phyloP scores from a whole-genome alignment of 2,797 vertebrate species.

The Hippopotamyrus pictus region DNA sequence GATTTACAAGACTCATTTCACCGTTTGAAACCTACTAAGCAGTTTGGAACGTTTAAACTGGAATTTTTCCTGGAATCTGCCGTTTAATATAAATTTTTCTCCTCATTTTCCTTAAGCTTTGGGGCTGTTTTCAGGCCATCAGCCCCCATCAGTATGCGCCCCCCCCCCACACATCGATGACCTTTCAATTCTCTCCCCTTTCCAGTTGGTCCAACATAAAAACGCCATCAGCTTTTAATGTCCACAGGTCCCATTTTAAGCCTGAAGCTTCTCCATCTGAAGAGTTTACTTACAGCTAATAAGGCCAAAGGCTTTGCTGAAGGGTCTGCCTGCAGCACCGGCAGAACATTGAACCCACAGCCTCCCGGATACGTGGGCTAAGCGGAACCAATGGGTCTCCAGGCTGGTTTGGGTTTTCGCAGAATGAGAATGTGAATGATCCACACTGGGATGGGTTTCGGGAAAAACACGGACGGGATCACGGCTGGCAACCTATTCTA shows the following conservation, averaged over 20 bases:
- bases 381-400: neutral
- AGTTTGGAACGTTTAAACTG: neutral
- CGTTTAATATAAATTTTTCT: constrained; percentile 11
- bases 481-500: neutral
- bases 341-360: neutral
- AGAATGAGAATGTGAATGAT: neutral
- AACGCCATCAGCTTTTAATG: neutral
- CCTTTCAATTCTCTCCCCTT: neutral
- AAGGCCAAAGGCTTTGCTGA: neutral
- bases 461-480: neutral
- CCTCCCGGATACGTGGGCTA: neutral
- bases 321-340: neutral
- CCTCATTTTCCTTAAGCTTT: constrained; percentile 16
- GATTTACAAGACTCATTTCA: neutral
- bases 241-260: neutral
- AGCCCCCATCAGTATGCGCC: neutral
- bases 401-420: neutral
- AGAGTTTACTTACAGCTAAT: neutral
- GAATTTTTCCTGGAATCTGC: neutral
- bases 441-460: neutral
- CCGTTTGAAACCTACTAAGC: neutral
- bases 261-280: constrained; percentile 8
- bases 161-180: neutral
- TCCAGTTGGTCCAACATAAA: constrained; percentile 1
- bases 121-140: neutral